Conservation (phyloP, 92 coral and sea anemone species). For the Hydrozoanthus gracilis region DNA sequence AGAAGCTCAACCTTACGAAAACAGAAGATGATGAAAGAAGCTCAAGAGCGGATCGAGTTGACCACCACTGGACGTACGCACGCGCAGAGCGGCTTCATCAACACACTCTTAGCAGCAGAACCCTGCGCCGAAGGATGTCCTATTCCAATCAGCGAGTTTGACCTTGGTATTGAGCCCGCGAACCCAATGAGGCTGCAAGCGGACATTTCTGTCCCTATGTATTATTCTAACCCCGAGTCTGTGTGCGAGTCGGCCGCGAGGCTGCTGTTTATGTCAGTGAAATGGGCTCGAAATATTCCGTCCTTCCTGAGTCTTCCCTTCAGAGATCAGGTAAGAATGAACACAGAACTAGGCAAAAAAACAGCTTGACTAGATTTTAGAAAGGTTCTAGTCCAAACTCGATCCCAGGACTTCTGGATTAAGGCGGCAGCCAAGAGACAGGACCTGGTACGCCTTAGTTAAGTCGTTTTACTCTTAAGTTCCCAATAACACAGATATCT, state of each 20-base stretch:
- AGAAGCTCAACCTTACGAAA: slow-evolving; percentile 91
- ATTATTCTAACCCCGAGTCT: slow-evolving; percentile 84
- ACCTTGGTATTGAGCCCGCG: slow-evolving; percentile 72
- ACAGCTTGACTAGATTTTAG: too few relatives aligned
- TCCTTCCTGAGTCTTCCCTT: slow-evolving; percentile 91
- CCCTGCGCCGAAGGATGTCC: slow-evolving; percentile 79
- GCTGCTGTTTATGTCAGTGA: slow-evolving; percentile 93
- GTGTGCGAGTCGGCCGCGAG: slow-evolving; percentile 98
- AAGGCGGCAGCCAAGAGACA: too few relatives aligned
- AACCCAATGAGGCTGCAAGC: slow-evolving; percentile 84
- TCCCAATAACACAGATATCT: too few relatives aligned
- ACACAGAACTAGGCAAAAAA: neutral
- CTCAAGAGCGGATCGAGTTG: slow-evolving; percentile 83
- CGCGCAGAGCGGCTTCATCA: slow-evolving; percentile 79
- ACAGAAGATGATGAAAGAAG: slow-evolving; percentile 91
- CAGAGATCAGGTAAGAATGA: slow-evolving; percentile 83
- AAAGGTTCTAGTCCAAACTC: too few relatives aligned
- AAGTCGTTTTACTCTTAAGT: too few relatives aligned
- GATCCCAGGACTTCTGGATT: too few relatives aligned
- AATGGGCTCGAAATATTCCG: slow-evolving; percentile 99
- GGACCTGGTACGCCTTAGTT: too few relatives aligned
- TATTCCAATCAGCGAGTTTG: slow-evolving; percentile 64
- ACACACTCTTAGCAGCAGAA: slow-evolving; percentile 87
- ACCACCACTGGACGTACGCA: slow-evolving; percentile 68
- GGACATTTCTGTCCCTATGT: slow-evolving; percentile 80